Conservation (phyloP, 2,797 vertebrate species). For the Linurgus olivaceus region DNA sequence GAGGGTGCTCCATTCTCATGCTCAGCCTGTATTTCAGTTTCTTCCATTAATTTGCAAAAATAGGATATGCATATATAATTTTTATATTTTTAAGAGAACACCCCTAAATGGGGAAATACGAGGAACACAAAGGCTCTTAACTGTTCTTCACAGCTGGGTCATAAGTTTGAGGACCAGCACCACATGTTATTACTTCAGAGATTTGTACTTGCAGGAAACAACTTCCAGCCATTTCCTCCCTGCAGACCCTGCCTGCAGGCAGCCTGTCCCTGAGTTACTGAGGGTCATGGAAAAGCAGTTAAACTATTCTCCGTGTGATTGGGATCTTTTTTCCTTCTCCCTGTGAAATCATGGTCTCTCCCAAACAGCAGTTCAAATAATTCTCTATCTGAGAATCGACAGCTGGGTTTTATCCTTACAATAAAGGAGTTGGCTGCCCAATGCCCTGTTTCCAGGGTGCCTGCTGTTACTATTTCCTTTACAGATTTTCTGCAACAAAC, state of each 20-base stretch:
- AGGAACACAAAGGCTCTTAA: neutral
- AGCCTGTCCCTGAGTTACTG: neutral
- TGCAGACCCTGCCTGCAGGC: neutral
- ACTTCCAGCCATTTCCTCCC: neutral
- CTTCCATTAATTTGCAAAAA: neutral
- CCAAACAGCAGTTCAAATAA: neutral
- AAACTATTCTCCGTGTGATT: neutral
- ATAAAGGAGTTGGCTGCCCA: neutral
- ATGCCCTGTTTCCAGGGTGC: neutral
- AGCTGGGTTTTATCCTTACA: neutral
- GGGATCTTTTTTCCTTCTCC: neutral
- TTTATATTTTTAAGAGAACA: neutral
- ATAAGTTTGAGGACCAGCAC: neutral
- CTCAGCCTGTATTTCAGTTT: neutral
- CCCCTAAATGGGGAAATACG: neutral
- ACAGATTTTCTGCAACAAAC: neutral
- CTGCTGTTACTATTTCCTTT: neutral
- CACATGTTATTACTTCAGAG: neutral
- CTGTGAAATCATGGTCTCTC: neutral
- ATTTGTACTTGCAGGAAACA: neutral
- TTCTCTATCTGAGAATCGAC: neutral
- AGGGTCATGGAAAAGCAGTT: neutral
- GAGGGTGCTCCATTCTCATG: neutral
- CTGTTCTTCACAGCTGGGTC: neutral
- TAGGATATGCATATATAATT: accelerated